A percentile compares a stretch with the other conserved stretches of the same genome.
Conservation (phyloP, 2,113 vertebrate species). For the Channa maculata region DNA sequence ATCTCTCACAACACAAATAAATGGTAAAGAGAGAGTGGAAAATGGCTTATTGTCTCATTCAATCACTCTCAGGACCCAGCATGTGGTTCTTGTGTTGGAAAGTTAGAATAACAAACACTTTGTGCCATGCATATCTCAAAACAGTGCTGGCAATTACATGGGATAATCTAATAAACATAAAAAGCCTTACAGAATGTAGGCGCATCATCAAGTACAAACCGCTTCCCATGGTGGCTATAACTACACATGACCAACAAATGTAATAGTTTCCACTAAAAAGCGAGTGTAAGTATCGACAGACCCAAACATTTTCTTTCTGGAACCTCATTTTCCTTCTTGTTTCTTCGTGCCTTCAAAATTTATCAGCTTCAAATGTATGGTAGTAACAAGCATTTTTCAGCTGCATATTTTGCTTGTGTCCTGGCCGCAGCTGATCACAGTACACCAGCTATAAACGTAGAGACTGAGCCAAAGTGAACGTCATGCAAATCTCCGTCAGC, state of each 20-base stretch:
- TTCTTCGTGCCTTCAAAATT: background rate
- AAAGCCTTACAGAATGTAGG: background rate
- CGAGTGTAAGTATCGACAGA: background rate
- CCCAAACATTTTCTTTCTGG: background rate
- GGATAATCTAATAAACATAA: background rate
- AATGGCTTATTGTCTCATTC: slow-evolving; percentile 19
- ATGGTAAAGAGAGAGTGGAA: background rate
- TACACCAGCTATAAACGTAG: background rate
- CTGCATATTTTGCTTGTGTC: background rate
- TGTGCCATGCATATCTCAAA: background rate
- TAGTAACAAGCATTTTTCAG: too few relatives aligned
- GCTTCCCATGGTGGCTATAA: too few relatives aligned
- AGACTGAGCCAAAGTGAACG: background rate
- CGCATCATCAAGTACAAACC: too few relatives aligned
- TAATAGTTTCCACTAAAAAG: too few relatives aligned
- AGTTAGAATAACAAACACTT: slow-evolving; percentile 12
- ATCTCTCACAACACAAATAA: slow-evolving; percentile 19
- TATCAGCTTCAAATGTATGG: background rate
- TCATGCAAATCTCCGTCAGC: background rate
- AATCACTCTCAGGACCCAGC: background rate
- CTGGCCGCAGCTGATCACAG: too few relatives aligned
- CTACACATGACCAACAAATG: too few relatives aligned
- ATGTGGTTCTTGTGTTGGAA: background rate
- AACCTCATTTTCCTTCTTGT: too few relatives aligned
- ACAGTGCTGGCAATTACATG: background rate